These are phyloP conservation scores for Nysson spinosus DNA, from an alignment of 2,888 invertebrate species.

Conservation along the genomic window DNA sequence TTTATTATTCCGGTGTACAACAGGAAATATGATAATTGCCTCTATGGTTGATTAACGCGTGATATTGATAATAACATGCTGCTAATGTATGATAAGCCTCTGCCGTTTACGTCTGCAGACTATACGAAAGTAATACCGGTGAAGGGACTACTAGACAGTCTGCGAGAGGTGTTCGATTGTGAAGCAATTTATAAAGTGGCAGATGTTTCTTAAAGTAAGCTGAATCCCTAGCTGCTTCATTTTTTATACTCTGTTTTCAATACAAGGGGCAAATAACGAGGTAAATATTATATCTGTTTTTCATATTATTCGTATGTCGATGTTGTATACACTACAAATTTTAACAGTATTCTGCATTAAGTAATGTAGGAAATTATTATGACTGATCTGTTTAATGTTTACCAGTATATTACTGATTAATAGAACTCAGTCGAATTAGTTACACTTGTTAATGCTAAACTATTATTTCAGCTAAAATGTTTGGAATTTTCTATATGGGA, in stretches of 20 bases:
- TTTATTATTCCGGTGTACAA: constrained; percentile 42
- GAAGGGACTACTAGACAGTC: constrained; percentile 26
- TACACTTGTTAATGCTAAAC: too few species aligned
- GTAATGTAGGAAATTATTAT: background rate
- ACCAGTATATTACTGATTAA: too few species aligned
- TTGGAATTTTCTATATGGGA: constrained; percentile 51
- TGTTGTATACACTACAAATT: background rate
- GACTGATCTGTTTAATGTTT: too few species aligned
- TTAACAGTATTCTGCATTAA: background rate
- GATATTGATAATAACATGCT: constrained; percentile 65
- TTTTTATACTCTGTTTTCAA: background rate
- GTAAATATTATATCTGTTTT: too few species aligned
- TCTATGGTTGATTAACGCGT: constrained; percentile 64
- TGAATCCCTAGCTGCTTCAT: constrained; percentile 11
- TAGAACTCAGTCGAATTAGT: too few species aligned
- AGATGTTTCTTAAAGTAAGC: constrained; percentile 46
- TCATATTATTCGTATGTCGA: too few species aligned
- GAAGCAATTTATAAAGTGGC: constrained; percentile 13
- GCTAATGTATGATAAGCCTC: constrained; percentile 64
- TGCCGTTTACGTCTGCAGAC: constrained; percentile 34
- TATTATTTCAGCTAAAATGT: constrained; percentile 56
- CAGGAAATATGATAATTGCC: constrained; percentile 72
- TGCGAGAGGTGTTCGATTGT: constrained; percentile 17
- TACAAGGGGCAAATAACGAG: constrained; percentile 11
- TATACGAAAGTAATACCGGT: constrained; percentile 28